A percentile compares a stretch with the other conserved stretches of the same genome.
phyloP scores from a whole-genome alignment of 2,113 vertebrate genomes.

The Myiagra hebetior region DNA sequence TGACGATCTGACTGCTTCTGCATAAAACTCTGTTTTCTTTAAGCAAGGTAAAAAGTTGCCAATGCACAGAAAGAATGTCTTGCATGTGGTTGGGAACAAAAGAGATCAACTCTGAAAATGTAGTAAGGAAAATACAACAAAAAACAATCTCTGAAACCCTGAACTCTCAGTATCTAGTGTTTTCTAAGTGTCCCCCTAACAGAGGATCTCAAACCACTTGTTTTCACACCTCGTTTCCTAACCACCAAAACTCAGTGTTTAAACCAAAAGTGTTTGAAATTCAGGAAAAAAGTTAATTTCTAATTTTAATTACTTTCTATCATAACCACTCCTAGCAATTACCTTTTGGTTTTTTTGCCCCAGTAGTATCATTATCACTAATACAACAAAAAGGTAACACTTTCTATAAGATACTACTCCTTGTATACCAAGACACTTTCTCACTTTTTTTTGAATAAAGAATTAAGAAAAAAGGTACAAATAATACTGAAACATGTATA shows the following conservation, averaged over 20 bases:
- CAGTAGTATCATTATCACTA: not conserved
- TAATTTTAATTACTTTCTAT: not conserved
- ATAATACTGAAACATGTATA: not conserved
- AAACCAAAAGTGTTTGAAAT: not conserved
- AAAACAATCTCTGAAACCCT: not conserved
- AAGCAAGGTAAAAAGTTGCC: not conserved
- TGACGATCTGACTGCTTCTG: not conserved
- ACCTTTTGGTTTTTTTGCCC: not conserved
- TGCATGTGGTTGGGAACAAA: not conserved
- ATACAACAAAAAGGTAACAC: not conserved
- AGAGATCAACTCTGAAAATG: not conserved
- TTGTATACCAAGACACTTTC: not conserved
- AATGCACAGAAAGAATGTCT: not conserved
- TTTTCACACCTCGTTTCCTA: not conserved
- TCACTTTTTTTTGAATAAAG: not conserved
- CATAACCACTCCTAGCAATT: not conserved
- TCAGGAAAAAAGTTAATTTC: not conserved
- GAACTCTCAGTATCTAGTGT: not conserved
- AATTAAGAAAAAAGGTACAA: not conserved
- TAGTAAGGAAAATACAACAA: not conserved
- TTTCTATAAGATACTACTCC: not conserved
- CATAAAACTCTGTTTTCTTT: not conserved
- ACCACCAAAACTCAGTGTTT: not conserved
- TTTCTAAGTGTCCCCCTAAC: not conserved
- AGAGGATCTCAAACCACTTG: not conserved